Evolutionary conservation across 2,797 vertebrate species (phyloP).

Genomic region (Luscinia megarhynchos): DNA sequence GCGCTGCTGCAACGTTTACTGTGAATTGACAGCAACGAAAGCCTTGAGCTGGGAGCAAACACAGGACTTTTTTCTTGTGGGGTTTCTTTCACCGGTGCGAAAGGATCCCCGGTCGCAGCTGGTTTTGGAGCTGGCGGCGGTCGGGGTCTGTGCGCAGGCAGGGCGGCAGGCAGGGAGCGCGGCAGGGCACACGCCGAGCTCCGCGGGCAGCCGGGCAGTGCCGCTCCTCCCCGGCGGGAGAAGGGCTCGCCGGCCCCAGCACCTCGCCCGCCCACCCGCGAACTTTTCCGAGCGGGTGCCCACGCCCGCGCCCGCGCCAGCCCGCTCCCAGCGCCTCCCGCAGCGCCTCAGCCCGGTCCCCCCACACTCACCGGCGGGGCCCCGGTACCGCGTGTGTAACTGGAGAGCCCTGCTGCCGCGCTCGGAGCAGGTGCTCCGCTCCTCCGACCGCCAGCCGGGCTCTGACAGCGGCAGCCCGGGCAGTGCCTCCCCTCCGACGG

Average conservation of each 20-base stretch:
- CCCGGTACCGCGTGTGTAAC: background rate
- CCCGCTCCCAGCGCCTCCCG: background rate
- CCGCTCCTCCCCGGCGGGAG: background rate
- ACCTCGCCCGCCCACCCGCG: background rate
- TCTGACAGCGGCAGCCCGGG: background rate
- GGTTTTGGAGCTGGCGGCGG: background rate
- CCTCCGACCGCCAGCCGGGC: background rate
- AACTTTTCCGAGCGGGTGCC: background rate
- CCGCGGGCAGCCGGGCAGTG: background rate
- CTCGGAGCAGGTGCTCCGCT: background rate
- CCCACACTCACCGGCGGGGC: background rate
- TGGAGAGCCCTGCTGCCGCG: background rate
- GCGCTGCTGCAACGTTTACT: background rate
- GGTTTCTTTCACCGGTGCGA: background rate
- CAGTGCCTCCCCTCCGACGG: background rate
- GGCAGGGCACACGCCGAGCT: background rate
- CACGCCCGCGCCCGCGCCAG: background rate
- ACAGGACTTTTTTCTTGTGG: background rate
- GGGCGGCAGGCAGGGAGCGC: background rate
- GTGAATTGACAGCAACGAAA: background rate
- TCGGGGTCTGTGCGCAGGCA: accelerated
- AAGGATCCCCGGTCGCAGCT: background rate
- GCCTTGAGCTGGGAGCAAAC: background rate
- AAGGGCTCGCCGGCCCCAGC: background rate
- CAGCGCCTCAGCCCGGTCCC: background rate